phyloP scores from a whole-genome alignment of 2,113 vertebrate species.

The Lucifuga dentata region DNA sequence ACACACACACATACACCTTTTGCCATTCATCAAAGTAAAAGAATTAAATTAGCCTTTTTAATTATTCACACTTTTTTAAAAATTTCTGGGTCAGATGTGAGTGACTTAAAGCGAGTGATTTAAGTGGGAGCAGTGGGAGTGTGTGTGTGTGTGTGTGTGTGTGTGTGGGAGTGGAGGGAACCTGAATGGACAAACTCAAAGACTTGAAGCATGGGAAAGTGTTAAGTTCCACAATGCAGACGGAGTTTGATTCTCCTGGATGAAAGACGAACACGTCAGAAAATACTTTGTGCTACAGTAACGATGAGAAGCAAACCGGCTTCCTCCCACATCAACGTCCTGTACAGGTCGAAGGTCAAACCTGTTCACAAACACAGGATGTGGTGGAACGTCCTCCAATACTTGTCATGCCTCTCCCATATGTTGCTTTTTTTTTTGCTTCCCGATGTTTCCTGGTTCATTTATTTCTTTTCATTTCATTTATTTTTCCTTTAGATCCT shows the following conservation, averaged over 20 bases:
- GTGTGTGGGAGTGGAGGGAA: too few species aligned
- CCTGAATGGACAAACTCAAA: too few species aligned
- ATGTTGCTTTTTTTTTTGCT: background rate
- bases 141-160: too few species aligned
- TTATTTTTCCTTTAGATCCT: too few species aligned
- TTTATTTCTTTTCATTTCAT: too few species aligned
- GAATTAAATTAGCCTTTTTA: too few species aligned
- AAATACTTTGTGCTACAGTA: slow-evolving; percentile 23
- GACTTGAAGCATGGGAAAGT: background rate
- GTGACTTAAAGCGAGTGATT: too few species aligned
- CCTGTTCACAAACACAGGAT: slow-evolving; percentile 48
- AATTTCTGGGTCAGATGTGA: too few species aligned
- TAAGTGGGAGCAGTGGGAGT: background rate
- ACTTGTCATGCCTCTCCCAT: slow-evolving; percentile 24
- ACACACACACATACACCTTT: background rate
- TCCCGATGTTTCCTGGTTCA: too few species aligned
- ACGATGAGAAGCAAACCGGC: too few species aligned
- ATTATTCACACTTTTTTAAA: too few species aligned
- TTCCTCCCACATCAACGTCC: background rate
- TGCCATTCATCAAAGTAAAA: too few species aligned
- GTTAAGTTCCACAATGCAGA: slow-evolving; percentile 20
- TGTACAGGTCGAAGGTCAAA: slow-evolving; percentile 34
- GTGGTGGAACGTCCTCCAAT: slow-evolving; percentile 30
- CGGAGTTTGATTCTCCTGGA: slow-evolving; percentile 5
- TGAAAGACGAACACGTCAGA: slow-evolving; percentile 14